Base-by-base conservation (phyloP, 2,113 vertebrate genomes). In the Bufo bufo region DNA sequence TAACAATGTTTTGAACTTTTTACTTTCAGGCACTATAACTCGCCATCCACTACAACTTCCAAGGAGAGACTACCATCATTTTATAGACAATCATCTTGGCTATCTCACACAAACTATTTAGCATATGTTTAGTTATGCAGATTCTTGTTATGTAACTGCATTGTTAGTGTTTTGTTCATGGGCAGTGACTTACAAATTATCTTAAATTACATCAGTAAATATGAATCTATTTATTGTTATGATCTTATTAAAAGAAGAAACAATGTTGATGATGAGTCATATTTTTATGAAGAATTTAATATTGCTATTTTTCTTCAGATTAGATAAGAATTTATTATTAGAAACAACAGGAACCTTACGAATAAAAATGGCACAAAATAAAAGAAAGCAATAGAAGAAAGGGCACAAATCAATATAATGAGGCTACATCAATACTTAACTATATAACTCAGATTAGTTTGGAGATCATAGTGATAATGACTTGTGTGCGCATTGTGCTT, bases 401-500 rank as follows among this genome's bases (percentile, higher is more conserved):
- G 47, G 49, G 49, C 69, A 84, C 82, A 71, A 84, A 71, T 71
- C 69, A 71, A 54, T 84, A 54, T 84, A 84, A 84, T 69, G 49
- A 84, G 61, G 14, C 52, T 65, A 69, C 82, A 66, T 83, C 49
- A 84, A 71, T 71, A 84, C 71, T 84, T 54, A 84, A 84, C 47
- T 54, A 69, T 69, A 52, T 83, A 63, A 71, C 47, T 84, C 45
- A 23, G 43, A 49, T 47, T 71, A 54, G 80, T 23, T 52, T 71
- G 47, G 63, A 54, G 20, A 84, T 84, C 33, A 47, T n/a, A 71
- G 10, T 84, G 63, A 71, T 84, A 84, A 84, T 52, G 49, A 83
- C 61, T 65, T 84, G 54, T 84, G 82, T 84, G 54, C n/a, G 50
- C 12, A 54, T 54, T 71, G 63, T 54, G 82, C 63, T 84, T 52